Base-by-base conservation (phyloP, 2,113 vertebrate genomes). In the Phalacrocorax aristotelis region DNA sequence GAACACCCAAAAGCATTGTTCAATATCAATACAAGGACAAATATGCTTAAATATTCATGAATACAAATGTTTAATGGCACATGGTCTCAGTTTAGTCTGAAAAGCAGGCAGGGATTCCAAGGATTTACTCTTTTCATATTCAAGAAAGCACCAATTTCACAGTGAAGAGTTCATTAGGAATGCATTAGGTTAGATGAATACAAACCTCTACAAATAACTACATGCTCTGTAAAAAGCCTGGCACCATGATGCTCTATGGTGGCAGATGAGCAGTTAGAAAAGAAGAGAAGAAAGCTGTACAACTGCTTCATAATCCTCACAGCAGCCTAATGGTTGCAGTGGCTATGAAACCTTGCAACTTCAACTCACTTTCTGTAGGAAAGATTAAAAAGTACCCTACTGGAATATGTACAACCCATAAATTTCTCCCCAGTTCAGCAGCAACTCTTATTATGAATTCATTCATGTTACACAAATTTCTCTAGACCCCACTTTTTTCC, bases 1-100 rank as follows among this genome's bases (percentile, higher is more conserved):
- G 48, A 96, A 54, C 77, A 74, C 74, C 74, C 74, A 94, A 95
- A 95, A 66, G 81, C 74, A 85, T 72, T 88, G 32, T 40, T 74
- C 29, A 91, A 91, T 93, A 96, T 94, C 87, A 92, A 92, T 96
- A 85, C 60, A 90, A 85, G 54, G 87, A 42, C 51, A 94, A 95
- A 91, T 87, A 93, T 2, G 0, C 48, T 94, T 94, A 96, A 95
- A 93, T 94, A 95, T 92, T 95, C 30, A 93, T 95, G 87, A 92
- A 95, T 87, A 89, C 30, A 87, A 92, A 83, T 85, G 75, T 71
- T 89, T 95, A 95, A 89, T 94, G 46, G 77, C 66, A 92, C 57
- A 78, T 42, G 13, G 36, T 74, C 70, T 95, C 54, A 6, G 1
- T 83, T 94, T 87, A 87, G 72, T 80, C 80, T 95, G 78, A 95